phyloP scores from a whole-genome alignment of 2,113 vertebrate genomes.

The Malurus melanocephalus region DNA sequence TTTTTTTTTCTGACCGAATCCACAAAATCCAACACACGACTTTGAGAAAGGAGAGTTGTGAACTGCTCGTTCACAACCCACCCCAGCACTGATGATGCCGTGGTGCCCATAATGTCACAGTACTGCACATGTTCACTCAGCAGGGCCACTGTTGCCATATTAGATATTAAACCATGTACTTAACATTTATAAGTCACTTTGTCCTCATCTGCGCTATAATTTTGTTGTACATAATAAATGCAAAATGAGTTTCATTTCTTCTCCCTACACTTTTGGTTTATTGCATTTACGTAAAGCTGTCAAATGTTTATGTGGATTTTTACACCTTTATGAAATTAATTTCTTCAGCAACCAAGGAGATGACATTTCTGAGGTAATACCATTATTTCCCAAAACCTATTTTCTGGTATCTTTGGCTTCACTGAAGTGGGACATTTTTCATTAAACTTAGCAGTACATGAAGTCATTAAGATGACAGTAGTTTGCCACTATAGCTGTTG shows the following conservation, averaged over 20 bases:
- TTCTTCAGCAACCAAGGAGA: constrained; percentile 44
- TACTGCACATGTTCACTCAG: background rate
- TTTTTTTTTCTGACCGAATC: background rate
- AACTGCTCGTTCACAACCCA: fast-evolving
- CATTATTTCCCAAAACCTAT: constrained; percentile 51
- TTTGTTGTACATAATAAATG: constrained; percentile 50
- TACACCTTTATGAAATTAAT: constrained; percentile 66
- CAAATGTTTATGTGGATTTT: constrained; percentile 54
- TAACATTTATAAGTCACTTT: constrained; percentile 62
- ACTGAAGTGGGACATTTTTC: constrained; percentile 59
- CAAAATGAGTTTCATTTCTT: constrained; percentile 51
- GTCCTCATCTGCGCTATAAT: constrained; percentile 50
- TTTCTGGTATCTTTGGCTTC: constrained; percentile 57
- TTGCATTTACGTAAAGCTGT: constrained; percentile 70
- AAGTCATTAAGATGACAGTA: constrained; percentile 43
- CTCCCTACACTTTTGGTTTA: constrained; percentile 46
- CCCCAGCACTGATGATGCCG: background rate
- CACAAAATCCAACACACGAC: background rate
- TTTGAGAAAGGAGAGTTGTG: background rate
- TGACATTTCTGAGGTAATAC: constrained; percentile 47
- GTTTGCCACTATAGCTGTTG: background rate
- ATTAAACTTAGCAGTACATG: constrained; percentile 53
- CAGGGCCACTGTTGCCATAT: background rate
- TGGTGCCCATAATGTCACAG: background rate
- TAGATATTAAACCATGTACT: constrained; percentile 26